Conservation (phyloP, 2,888 invertebrate genomes). For the Andricus quercusramuli region DNA sequence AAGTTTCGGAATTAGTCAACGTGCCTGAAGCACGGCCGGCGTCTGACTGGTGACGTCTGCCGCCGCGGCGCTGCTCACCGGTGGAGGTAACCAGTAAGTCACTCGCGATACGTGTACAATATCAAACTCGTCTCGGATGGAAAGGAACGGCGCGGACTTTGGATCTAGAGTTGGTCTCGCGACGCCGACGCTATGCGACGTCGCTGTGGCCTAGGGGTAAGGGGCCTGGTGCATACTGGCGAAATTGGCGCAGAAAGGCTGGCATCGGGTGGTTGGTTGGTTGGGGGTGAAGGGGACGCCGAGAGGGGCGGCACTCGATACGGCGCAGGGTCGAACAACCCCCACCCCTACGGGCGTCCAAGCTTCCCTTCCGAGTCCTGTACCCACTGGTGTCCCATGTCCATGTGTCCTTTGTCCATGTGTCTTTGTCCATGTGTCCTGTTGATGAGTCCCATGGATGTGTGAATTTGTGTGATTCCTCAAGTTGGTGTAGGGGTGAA, state of each 20-base stretch:
- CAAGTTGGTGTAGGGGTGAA: constrained; percentile 18
- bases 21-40: constrained; percentile 71
- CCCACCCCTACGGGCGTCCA: constrained; percentile 57
- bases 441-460: too few relatives aligned
- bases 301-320: constrained; percentile 71
- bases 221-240: constrained; percentile 46
- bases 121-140: constrained; percentile 56
- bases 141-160: constrained; percentile 36
- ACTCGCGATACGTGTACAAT: constrained; percentile 64
- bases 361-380: constrained; percentile 33
- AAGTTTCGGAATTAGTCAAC: constrained; percentile 52
- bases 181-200: constrained; percentile 80
- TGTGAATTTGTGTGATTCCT: too few relatives aligned
- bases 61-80: constrained; percentile 63
- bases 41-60: constrained; percentile 71
- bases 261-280: constrained; percentile 52
- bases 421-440: too few relatives aligned
- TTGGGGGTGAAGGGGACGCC: constrained; percentile 63
- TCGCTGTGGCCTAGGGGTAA: constrained; percentile 76
- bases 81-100: constrained; percentile 61
- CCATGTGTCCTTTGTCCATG: constrained; percentile 12
- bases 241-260: constrained; percentile 51
- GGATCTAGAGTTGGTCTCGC: constrained; percentile 78
- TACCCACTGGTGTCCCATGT: not conserved
- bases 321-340: constrained; percentile 75